A percentile compares a stretch with the other conserved stretches of the same genome.
Evolutionary conservation across 2,797 vertebrate genomes (phyloP).

Genomic region (Amblyopsis hoosieri): DNA sequence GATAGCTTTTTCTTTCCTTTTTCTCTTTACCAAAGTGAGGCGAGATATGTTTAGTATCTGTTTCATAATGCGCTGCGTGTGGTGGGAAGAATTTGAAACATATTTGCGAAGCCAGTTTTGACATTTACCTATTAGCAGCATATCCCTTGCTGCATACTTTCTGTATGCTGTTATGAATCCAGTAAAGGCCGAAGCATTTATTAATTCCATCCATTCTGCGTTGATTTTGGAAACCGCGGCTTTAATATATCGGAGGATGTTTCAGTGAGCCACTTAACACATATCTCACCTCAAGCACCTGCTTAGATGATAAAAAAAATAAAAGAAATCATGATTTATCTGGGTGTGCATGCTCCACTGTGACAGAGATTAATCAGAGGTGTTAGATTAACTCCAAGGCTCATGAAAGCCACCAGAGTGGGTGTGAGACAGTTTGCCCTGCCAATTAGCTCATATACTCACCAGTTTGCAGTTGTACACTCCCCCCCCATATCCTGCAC

Average conservation of each 20-base stretch:
- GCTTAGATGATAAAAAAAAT: conserved; percentile 14
- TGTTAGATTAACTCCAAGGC: conserved; percentile 46
- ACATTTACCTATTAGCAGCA: too few species aligned
- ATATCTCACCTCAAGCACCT: conserved; percentile 15
- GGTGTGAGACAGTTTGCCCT: conserved; percentile 27
- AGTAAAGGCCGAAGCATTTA: too few species aligned
- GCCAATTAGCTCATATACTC: conserved; percentile 30
- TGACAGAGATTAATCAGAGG: conserved; percentile 57
- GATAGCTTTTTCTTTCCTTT: conserved; percentile 38
- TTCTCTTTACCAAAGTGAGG: conserved; percentile 12
- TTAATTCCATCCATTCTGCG: too few species aligned
- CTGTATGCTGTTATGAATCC: too few species aligned
- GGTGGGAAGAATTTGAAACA: too few species aligned
- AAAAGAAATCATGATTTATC: conserved; percentile 21
- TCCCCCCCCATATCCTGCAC: background rate
- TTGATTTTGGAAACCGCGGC: too few species aligned
- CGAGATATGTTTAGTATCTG: conserved; percentile 36
- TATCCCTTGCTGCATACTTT: too few species aligned
- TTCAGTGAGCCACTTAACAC: conserved; percentile 27
- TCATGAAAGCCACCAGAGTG: conserved; percentile 25
- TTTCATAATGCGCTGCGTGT: too few species aligned
- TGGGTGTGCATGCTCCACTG: conserved; percentile 10
- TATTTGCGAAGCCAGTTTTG: too few species aligned
- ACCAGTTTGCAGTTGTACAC: background rate
- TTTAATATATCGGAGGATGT: background rate